These are phyloP conservation scores for Caenorhabditis uteleia DNA, from an alignment of 2,888 invertebrate species.

Conservation along the genomic window DNA sequence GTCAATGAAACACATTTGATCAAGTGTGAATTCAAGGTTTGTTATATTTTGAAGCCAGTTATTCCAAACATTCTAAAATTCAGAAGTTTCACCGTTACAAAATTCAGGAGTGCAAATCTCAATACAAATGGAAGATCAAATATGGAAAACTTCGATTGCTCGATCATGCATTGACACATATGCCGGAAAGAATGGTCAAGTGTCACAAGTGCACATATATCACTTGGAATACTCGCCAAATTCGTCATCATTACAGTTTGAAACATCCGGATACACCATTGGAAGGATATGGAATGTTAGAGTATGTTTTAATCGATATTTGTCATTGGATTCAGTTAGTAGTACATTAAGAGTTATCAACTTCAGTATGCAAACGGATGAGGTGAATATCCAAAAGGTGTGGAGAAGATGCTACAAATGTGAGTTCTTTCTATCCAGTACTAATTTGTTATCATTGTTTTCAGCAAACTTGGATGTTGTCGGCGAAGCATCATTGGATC, in stretches of 20 bases:
- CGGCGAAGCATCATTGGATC: background rate
- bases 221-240: slow-evolving; percentile 5
- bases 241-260: slow-evolving; percentile 15
- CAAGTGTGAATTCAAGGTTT: no score
- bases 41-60: no score
- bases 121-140: slow-evolving; percentile 14
- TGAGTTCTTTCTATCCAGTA: background rate
- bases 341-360: no score
- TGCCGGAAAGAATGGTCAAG: background rate
- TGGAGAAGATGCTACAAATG: slow-evolving; percentile 18
- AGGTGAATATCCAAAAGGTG: background rate
- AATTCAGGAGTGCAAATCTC: background rate
- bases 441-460: background rate
- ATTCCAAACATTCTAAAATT: no score
- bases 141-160: slow-evolving; percentile 27
- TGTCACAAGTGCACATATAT: slow-evolving; percentile 10
- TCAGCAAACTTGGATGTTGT: slow-evolving; percentile 6
- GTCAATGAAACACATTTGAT: no score
- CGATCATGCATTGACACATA: slow-evolving; percentile 18
- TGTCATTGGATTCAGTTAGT: slow-evolving; percentile 11
- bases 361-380: slow-evolving; percentile 11
- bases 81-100: no score
- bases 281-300: slow-evolving; percentile 8
- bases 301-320: slow-evolving; percentile 10
- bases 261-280: background rate